A percentile compares a stretch with the other conserved stretches of the same genome.
These are phyloP conservation scores for Copsychus sechellarum DNA, from an alignment of 2,113 vertebrate genomes.

Conservation along the genomic window DNA sequence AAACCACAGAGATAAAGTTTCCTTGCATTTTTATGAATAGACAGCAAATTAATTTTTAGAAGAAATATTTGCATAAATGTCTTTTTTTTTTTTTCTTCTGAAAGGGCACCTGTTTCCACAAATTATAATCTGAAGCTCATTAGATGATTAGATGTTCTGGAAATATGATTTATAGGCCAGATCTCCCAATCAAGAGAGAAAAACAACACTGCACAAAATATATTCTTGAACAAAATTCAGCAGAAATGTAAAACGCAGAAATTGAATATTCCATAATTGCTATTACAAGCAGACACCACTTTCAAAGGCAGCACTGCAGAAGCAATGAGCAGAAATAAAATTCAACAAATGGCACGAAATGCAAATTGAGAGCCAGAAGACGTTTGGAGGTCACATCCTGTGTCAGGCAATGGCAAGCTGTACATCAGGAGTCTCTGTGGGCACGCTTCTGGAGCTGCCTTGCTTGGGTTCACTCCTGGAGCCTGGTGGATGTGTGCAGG, in stretches of 20 bases:
- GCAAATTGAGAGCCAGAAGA: neutral
- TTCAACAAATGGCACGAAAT: neutral
- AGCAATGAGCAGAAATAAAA: neutral
- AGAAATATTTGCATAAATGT: constrained; percentile 28
- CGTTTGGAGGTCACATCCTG: neutral
- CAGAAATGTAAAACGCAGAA: neutral
- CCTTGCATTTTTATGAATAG: constrained; percentile 31
- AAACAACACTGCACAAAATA: neutral
- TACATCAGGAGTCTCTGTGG: neutral
- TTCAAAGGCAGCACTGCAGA: neutral
- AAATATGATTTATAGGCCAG: constrained; percentile 3
- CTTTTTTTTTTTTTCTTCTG: neutral
- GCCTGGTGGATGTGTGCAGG: neutral
- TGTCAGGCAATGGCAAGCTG: accelerated
- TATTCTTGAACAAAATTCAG: constrained; percentile 1
- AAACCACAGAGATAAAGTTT: neutral
- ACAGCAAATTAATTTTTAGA: constrained; percentile 29
- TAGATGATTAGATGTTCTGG: constrained; percentile 35
- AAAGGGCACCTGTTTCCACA: constrained; percentile 29
- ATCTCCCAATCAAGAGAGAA: constrained; percentile 24
- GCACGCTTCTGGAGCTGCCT: neutral
- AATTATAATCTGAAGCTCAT: constrained; percentile 31
- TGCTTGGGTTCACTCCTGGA: neutral
- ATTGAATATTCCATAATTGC: neutral
- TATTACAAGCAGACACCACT: neutral